phyloP scores from a whole-genome alignment of 2,797 vertebrate species.

The Brachyrhaphis roseni region DNA sequence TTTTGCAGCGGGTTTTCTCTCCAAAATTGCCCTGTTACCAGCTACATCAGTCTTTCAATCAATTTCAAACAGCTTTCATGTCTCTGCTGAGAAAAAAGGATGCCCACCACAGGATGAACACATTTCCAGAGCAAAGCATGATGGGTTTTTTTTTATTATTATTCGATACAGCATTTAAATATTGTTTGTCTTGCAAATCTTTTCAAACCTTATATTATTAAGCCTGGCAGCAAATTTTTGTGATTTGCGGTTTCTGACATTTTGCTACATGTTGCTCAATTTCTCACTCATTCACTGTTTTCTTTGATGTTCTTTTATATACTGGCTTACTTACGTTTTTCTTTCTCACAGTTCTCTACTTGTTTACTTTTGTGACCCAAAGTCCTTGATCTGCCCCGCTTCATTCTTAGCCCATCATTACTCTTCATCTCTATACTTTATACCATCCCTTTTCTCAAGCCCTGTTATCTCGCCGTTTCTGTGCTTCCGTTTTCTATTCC shows the following conservation, averaged over 20 bases:
- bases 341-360: slow-evolving; percentile 7
- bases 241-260: background rate
- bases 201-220: background rate
- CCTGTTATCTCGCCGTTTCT: slow-evolving; percentile 51
- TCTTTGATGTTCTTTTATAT: slow-evolving; percentile 10
- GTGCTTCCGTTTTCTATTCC: slow-evolving; percentile 28
- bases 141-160: background rate
- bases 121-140: background rate
- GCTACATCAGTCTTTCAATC: background rate
- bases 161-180: background rate
- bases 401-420: slow-evolving; percentile 58
- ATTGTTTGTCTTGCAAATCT: background rate
- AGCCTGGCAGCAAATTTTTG: background rate
- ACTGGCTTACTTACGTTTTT: background rate
- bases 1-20: background rate
- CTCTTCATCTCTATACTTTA: slow-evolving; percentile 47
- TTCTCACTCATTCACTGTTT: background rate
- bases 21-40: background rate
- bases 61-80: background rate
- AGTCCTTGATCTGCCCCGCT: slow-evolving; percentile 60
- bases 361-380: slow-evolving; percentile 40
- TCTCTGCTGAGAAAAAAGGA: background rate
- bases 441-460: slow-evolving; percentile 34
- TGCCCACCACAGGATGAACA: background rate
- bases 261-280: background rate